Evolutionary conservation across 2,888 invertebrate species (phyloP).

Genomic region (Glaucopsyche alexis): DNA sequence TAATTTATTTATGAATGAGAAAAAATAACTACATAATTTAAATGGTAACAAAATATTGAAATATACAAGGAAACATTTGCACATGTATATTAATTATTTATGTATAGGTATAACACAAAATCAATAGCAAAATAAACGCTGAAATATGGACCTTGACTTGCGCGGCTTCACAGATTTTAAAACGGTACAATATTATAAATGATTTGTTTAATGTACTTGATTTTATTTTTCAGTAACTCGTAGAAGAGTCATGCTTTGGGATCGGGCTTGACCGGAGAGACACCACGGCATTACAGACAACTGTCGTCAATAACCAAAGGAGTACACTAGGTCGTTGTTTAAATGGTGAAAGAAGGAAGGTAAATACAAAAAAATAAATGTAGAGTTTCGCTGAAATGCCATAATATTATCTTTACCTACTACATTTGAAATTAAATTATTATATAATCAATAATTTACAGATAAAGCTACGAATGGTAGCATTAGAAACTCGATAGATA

Average conservation of each 20-base stretch:
- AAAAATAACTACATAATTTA: not conserved
- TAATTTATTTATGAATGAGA: not conserved
- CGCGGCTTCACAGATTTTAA: not conserved
- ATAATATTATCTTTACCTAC: not conserved
- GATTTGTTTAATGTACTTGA: not conserved
- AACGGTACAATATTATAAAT: not conserved
- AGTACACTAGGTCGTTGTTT: not conserved
- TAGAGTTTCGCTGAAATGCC: not conserved
- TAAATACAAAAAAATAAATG: not conserved
- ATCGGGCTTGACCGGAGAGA: no score
- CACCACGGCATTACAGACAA: no score
- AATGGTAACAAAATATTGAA: not conserved
- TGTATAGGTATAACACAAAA: not conserved
- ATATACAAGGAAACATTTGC: not conserved
- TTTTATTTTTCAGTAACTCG: not conserved
- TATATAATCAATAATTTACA: constrained; percentile 12
- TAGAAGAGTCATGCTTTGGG: no score
- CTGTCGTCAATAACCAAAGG: no score
- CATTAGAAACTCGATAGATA: constrained; percentile 21
- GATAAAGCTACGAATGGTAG: constrained; percentile 4
- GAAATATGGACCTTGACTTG: constrained; percentile 8
- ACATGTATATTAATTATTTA: no score
- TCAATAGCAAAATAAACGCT: not conserved
- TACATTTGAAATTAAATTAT: constrained; percentile 8
- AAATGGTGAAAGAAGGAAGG: not conserved